These are phyloP conservation scores for Podilymbus podiceps DNA, from an alignment of 2,113 vertebrate genomes.

Conservation along the genomic window DNA sequence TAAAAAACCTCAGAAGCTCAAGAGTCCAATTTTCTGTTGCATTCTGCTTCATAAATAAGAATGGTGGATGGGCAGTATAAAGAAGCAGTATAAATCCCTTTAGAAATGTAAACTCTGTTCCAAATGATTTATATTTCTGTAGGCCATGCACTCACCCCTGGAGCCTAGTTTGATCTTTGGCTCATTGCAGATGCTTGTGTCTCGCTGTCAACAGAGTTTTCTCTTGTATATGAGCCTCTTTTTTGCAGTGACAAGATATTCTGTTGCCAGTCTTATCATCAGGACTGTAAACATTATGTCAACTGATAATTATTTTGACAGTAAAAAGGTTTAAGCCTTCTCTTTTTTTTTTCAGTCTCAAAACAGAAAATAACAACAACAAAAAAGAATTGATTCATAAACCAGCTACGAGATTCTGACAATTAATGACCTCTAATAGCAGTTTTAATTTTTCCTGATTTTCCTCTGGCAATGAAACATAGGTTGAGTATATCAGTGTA, in stretches of 20 bases:
- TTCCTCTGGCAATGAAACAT: background rate
- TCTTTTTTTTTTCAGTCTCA: background rate
- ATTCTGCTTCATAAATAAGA: background rate
- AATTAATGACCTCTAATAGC: background rate
- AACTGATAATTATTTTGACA: background rate
- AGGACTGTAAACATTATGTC: background rate
- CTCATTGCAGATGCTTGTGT: background rate
- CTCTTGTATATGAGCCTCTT: background rate
- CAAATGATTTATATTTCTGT: background rate
- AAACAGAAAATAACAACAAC: background rate
- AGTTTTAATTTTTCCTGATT: background rate
- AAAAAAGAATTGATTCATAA: fast-evolving
- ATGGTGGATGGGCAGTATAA: background rate
- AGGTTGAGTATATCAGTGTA: background rate
- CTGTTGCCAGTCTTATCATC: background rate
- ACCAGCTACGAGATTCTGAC: fast-evolving
- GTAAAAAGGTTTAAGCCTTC: background rate
- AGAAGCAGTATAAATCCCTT: background rate
- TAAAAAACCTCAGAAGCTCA: background rate
- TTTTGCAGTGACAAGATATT: background rate
- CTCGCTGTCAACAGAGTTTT: background rate
- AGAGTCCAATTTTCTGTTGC: background rate
- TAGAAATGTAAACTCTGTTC: background rate
- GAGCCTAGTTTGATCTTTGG: background rate
- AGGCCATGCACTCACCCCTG: background rate